Evolutionary conservation across 1,140 invertebrate species (phyloP), one percentile per base, ranked within the genome.

Genomic region (Drosophila bocqueti): DNA sequence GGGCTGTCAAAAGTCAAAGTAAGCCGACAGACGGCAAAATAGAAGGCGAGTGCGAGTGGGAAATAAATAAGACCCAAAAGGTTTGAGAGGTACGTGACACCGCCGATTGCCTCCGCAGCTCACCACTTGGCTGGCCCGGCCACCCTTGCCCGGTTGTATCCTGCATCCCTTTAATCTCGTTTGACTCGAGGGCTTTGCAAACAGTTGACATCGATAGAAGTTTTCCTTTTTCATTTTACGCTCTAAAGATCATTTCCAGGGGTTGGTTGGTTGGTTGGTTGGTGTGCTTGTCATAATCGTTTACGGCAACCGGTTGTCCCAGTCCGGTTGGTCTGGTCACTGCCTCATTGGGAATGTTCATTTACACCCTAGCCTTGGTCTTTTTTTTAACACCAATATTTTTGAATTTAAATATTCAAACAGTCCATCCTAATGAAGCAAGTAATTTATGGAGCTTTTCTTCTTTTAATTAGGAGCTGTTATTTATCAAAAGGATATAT

Each of bases 1-100:
- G 38, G 58, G 61, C 81, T 89, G 84, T 89, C 84, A 89, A 84
- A 89, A 89, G 84, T 89, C 81, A 84, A 78, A 78, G 64, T 87
- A 87, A 87, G 80, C 84, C 80, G 81, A 89, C 84, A 64, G 76
- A 72, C 69, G 66, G 69, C 69, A 71, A 73, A 71, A 73, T 71
- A 59, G 54, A 72, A 50, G 67, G 29, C 50, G 29, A 52, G 50
- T 57, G 54, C 29, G 36, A 58, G 52, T 58, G 65, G 50, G 34
- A 72, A 72, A 60, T 72, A 73, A 73, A 72, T 72, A 72, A 73
- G 58, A 75, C 43, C 42, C 40, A 61, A 60, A 57, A 72, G 64
- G 77, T 57, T 72, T 61, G 43, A 69, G 43, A 66, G 54, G 66
- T 83, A 81, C 79, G 82, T 82, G 83, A 81, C 74, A 66, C 68